Evolutionary conservation across 53 echinoderm and acorn worm species (phyloP), one percentile per base, ranked within the genome.

Genomic region (Crossaster papposus): DNA sequence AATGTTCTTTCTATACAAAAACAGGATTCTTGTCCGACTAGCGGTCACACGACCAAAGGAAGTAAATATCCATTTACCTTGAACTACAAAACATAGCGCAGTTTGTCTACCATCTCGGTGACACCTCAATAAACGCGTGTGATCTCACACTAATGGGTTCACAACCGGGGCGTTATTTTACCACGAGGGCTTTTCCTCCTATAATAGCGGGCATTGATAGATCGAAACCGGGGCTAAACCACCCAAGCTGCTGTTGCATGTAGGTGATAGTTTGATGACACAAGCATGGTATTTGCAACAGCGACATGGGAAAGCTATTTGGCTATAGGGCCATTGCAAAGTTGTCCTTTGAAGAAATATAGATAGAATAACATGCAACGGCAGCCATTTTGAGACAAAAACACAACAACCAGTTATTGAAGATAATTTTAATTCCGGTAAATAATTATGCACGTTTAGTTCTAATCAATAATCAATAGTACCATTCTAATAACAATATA

Each of bases 121-220:
- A 73, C 35, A 34, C 35, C 35, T 34, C 74, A 73, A 32, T 34
- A 73, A 28, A 35, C 74, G 74, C 33, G 36, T 15, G 11, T 73
- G 74, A 73, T 73, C 74, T 17, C 74, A 1, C 17, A 1, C 31
- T 73, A 33, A 33, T 12, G 14, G 23, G 15, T 70, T 2, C 4
- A 73, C 35, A 73, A 73, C 31, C 35, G 32, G 33, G 14, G 35
- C 35, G 35, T 73, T 34, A 18, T 35, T 35, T 12, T 73, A 32
- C 36, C 18, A 0, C 23, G 36, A 62, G 17, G 35, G 10, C 31
- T 51, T 38, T 23, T 9, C 33, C 30, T 20, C 4, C 1, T 17
- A 81, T 64, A 81, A 81, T 81, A 14, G 34, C 34, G 36, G 64
- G 64, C 81, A 81, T 64, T 81, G 81, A 81, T 62, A 63, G 64